A percentile compares a stretch with the other conserved stretches of the same genome.
phyloP scores from a whole-genome alignment of 2,888 invertebrate genomes.

The Amphimallon solstitiale region DNA sequence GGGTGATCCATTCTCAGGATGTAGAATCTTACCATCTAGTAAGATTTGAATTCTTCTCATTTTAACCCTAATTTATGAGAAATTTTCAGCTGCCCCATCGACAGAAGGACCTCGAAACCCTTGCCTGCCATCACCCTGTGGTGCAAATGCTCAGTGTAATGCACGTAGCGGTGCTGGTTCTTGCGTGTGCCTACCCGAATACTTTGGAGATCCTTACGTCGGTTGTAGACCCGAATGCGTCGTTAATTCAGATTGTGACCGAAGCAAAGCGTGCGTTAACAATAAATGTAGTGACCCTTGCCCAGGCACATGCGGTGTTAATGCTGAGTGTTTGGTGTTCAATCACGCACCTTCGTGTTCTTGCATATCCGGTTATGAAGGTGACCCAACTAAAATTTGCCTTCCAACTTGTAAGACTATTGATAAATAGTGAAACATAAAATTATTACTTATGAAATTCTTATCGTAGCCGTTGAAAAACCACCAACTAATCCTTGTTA shows the following conservation, averaged over 20 bases:
- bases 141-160: conserved; percentile 73
- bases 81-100: conserved; percentile 62
- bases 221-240: conserved; percentile 77
- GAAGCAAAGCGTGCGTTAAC: conserved; percentile 73
- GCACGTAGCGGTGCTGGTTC: conserved; percentile 72
- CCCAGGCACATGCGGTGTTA: conserved; percentile 69
- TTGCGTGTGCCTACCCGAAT: conserved; percentile 72
- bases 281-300: conserved; percentile 73
- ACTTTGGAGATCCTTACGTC: conserved; percentile 73
- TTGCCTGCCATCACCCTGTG: conserved; percentile 75
- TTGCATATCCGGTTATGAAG: conserved; percentile 70
- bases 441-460: conserved; percentile 4
- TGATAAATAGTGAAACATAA: not conserved
- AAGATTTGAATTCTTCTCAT: conserved; percentile 60
- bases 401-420: conserved; percentile 56
- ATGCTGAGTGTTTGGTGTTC: conserved; percentile 70
- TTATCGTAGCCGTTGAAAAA: conserved; percentile 33
- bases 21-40: conserved; percentile 68
- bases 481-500: conserved; percentile 65
- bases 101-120: conserved; percentile 65
- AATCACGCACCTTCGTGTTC: conserved; percentile 75
- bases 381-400: conserved; percentile 69
- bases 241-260: conserved; percentile 72
- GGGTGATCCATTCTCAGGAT: conserved; percentile 73
- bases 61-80: conserved; percentile 26